Base-by-base conservation (phyloP, 2,113 vertebrate genomes). In the Trinectes maculatus region DNA sequence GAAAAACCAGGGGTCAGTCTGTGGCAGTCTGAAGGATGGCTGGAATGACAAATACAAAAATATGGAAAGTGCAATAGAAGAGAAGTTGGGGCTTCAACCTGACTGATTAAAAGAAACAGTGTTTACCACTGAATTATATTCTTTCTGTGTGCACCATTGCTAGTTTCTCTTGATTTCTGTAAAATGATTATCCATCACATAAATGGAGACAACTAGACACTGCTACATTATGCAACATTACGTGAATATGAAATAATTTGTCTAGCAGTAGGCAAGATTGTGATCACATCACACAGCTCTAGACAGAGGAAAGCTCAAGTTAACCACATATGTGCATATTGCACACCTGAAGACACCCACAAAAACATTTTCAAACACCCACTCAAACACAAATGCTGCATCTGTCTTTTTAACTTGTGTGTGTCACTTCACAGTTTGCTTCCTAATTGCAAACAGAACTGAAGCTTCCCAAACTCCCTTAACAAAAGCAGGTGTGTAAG, bases 1-100 rank as follows among this genome's bases (percentile, higher is more conserved):
- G 52, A 74, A 69, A 78, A 77, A 36, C 54, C 26, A 56, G 40
- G 67, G 85, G 81, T 86, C 66, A 70, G 77, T 65, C 63, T 44
- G 34, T 18, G 37, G 74, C 59, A 66, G 52, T 71, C 57, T 72
- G 58, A 36, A 76, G 64, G 56, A 73, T 53, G 49, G 37, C 47
- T 46, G 55, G 28, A 51, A 64, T 28, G 71, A 75, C 29, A 9
- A n/a, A 44, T 22, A 13, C 18, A 21, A 33, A 49, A 24, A 13
- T 12, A 11, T 9, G 21, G n/a, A 42, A 11, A 19, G 1, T 36
- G 29, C n/a, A 26, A 4, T 4, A 15, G 7, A 42, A 28, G 12
- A 15, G 18, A 4, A 13, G 25, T 28, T 1, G 16, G 18, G 22
- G 52, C 69, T 28, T 48, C 22, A 64, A 61, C 51, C 49, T 39